Base-by-base conservation (phyloP, 2,888 invertebrate species). In the Sisyra terminalis region DNA sequence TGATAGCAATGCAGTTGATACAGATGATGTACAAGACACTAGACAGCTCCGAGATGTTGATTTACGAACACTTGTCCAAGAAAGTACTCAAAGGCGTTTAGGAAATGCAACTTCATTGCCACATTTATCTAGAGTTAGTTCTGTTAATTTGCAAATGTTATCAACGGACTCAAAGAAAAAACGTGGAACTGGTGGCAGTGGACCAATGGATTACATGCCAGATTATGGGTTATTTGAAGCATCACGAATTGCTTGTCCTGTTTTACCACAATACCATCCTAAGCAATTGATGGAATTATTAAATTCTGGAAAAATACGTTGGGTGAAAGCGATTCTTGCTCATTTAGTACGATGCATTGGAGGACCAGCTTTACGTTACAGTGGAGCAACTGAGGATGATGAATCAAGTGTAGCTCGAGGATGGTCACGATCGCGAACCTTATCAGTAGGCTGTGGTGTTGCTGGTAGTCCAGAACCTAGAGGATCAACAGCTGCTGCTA, bases 231-330 rank as follows among this genome's bases (percentile, higher is more conserved):
- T 98, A 41, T 98, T 98, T 63, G 97, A 98, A 63, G 96, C 97
- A 0, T 90, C 94, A 4, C 75, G 94, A 47, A 86, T 96, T 57
- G 94, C 96, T 1, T 97, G 93, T 53, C 97, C 97, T 0, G 94
- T 97, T 34, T 66, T 98, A 46, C 98, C 98, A 0, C 98, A 99
- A 56, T 99, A 98, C 60, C 98, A 99, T 65, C 98, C 98, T 0
- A 96, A 96, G 56, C 97, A 97, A 13, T 67, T 99, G 29, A 96
- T 98, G 87, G 98, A 98, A 57, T 65, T 99, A 31, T 70, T 99
- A 18, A 97, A 97, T 65, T 96, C 94, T 42, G 98, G 98, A 3
- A 96, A 94, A 66, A 94, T 93, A 50, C 73, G 90, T 54, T 88
- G 97, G 79, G 98, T 98, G 0, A 96, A 97, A 59, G 97, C 97